Conservation (phyloP, 1,140 invertebrate species). For the Heliconius melpomene region DNA sequence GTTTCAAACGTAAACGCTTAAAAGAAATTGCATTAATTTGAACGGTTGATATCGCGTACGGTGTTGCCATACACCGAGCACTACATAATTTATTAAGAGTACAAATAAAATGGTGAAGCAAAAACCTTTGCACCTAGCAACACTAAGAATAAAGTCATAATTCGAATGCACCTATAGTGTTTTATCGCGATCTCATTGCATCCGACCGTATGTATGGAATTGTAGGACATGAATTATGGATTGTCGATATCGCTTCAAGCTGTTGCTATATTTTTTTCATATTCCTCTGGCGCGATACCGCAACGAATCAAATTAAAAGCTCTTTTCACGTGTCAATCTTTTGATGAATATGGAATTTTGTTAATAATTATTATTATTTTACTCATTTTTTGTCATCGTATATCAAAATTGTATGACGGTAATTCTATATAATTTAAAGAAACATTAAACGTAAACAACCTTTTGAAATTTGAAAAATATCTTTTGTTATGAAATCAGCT, state of each 20-base stretch:
- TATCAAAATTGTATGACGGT: neutral
- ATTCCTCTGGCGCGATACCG: constrained; percentile 72
- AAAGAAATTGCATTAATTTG: constrained; percentile 81
- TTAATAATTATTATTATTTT: neutral
- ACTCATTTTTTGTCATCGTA: neutral
- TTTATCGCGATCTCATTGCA: constrained; percentile 49
- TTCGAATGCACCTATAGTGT: constrained; percentile 45
- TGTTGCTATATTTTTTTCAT: constrained; percentile 78
- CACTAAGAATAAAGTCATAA: constrained; percentile 52
- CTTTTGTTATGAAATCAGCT: too few species aligned
- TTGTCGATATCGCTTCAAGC: constrained; percentile 81
- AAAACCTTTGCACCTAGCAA: constrained; percentile 48
- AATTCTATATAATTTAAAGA: neutral
- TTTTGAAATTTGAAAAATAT: neutral
- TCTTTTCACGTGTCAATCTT: constrained; percentile 78
- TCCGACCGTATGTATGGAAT: constrained; percentile 77
- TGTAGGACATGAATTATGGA: constrained; percentile 81
- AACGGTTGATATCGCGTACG: constrained; percentile 79
- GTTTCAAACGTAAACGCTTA: constrained; percentile 67
- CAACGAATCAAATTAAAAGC: constrained; percentile 81
- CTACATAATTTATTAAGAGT: constrained; percentile 38
- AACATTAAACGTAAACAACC: neutral
- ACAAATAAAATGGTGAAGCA: constrained; percentile 43
- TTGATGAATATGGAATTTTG: constrained; percentile 65
- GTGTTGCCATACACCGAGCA: constrained; percentile 76